Evolutionary conservation across 2,113 vertebrate genomes (phyloP).

Genomic region (Sterrhoptilus dennistouni): DNA sequence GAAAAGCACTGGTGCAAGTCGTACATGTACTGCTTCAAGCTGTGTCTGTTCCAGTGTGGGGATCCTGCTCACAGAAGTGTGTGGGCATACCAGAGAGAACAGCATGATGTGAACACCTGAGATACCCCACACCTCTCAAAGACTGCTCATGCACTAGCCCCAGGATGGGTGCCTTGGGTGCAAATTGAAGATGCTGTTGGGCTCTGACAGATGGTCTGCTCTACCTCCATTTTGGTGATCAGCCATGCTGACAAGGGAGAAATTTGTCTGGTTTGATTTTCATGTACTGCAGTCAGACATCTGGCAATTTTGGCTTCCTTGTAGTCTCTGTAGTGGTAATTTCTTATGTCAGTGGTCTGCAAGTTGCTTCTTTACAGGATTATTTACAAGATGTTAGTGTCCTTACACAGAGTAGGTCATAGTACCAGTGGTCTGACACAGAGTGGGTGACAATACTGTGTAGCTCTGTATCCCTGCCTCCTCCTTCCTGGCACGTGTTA

Average conservation of each 20-base stretch:
- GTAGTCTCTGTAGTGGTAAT: background rate
- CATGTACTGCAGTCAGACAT: accelerated
- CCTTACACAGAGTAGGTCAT: background rate
- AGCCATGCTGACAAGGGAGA: no score
- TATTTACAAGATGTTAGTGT: background rate
- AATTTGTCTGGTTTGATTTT: background rate
- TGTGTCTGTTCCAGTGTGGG: background rate
- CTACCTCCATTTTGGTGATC: background rate
- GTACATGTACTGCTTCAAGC: background rate
- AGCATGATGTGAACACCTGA: background rate
- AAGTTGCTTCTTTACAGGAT: background rate
- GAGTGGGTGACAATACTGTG: background rate
- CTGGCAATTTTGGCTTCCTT: background rate
- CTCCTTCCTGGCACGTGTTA: background rate
- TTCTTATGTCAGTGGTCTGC: background rate
- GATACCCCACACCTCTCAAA: background rate
- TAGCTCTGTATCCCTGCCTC: background rate
- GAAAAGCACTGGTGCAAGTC: background rate
- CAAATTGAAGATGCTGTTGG: background rate
- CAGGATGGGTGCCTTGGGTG: accelerated
- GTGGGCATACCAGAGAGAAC: background rate
- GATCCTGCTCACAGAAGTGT: background rate
- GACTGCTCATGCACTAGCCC: background rate
- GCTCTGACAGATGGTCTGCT: background rate
- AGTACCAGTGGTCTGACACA: background rate